Evolutionary conservation across 2,797 vertebrate genomes (phyloP).

Genomic region (Siniperca obscura): DNA sequence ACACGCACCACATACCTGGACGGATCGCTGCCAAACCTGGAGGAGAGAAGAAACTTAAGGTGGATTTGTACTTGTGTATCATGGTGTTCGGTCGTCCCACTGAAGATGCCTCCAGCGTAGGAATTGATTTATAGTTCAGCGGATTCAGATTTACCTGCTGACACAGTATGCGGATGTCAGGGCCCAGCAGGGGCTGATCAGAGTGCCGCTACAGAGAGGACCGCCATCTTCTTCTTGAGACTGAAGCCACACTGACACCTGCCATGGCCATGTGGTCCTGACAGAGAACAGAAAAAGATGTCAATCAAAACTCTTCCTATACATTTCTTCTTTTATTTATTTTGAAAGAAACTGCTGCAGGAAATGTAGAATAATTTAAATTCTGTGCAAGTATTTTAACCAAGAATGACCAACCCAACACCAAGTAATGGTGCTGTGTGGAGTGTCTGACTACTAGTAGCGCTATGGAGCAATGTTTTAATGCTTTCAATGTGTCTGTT

Average conservation of each 20-base stretch:
- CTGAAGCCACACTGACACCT: constrained; percentile 90
- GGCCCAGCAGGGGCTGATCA: constrained; percentile 93
- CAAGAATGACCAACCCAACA: neutral
- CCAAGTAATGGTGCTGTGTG: no score
- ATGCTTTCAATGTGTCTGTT: no score
- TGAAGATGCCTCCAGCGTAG: neutral
- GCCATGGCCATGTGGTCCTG: constrained; percentile 93
- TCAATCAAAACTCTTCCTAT: neutral
- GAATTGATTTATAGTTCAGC: neutral
- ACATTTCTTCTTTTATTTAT: neutral
- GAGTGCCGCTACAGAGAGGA: constrained; percentile 90
- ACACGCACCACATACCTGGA: constrained; percentile 87
- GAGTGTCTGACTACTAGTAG: no score
- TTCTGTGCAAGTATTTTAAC: neutral
- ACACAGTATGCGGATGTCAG: constrained; percentile 93
- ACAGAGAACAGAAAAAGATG: neutral
- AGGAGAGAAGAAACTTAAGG: neutral
- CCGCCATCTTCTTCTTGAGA: constrained; percentile 82
- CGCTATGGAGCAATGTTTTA: no score
- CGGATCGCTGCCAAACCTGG: constrained; percentile 88
- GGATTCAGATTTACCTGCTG: constrained; percentile 84
- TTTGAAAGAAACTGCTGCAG: neutral
- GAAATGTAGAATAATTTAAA: neutral
- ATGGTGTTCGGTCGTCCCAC: neutral
- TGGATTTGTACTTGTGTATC: neutral